A percentile compares a stretch with the other conserved stretches of the same genome.
These are phyloP conservation scores for Drosophila setosimentum DNA, from an alignment of 2,888 invertebrate genomes.

Conservation along the genomic window DNA sequence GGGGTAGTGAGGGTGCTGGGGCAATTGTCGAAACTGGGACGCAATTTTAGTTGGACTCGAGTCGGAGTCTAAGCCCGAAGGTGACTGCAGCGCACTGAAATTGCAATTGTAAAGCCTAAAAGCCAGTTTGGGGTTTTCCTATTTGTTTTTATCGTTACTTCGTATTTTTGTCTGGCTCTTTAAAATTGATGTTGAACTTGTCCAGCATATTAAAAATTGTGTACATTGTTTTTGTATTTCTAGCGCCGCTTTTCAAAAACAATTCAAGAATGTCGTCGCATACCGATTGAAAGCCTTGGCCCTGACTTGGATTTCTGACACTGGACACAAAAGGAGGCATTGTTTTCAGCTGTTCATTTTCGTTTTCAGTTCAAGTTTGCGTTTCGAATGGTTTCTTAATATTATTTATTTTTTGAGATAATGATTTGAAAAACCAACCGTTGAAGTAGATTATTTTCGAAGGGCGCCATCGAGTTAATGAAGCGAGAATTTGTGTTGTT, in stretches of 20 bases:
- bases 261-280: constrained; percentile 56
- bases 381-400: constrained; percentile 12
- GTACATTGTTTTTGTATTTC: constrained; percentile 13
- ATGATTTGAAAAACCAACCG: constrained; percentile 18
- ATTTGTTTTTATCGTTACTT: neutral
- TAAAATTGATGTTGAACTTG: constrained; percentile 15
- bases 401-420: constrained; percentile 13
- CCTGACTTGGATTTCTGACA: constrained; percentile 56
- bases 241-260: constrained; percentile 17
- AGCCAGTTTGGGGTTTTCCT: constrained; percentile 23
- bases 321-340: constrained; percentile 44
- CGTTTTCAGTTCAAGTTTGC: neutral
- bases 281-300: constrained; percentile 63
- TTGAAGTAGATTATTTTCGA: constrained; percentile 5
- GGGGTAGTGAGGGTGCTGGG: neutral
- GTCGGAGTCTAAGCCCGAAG: constrained; percentile 22
- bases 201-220: constrained; percentile 35
- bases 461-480: constrained; percentile 12
- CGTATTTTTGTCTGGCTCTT: constrained; percentile 3
- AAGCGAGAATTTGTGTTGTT: constrained; percentile 5
- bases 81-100: constrained; percentile 33
- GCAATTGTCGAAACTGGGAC: constrained; percentile 45
- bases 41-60: constrained; percentile 34
- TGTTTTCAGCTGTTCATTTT: constrained; percentile 15
- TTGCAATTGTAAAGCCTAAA: constrained; percentile 34